Conservation (phyloP, 2,888 invertebrate genomes). For the Mystacides longicornis region DNA sequence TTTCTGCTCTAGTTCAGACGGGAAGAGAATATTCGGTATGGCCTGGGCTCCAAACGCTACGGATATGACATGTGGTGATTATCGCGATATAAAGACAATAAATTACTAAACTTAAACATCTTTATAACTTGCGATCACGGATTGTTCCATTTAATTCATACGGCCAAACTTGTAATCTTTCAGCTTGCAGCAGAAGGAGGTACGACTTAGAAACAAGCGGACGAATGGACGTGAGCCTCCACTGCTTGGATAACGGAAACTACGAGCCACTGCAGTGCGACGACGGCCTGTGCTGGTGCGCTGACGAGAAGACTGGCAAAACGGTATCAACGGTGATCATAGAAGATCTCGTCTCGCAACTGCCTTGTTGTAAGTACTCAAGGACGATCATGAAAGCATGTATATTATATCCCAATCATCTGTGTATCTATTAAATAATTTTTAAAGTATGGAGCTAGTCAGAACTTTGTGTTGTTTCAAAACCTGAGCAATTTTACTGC, state of each 20-base stretch:
- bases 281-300: conserved; percentile 63
- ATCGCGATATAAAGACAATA: too few species aligned
- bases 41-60: conserved; percentile 49
- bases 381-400: too few species aligned
- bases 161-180: too few species aligned
- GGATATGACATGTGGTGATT: conserved; percentile 62
- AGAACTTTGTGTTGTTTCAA: too few species aligned
- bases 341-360: conserved; percentile 47
- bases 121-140: too few species aligned
- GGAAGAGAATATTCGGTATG: conserved; percentile 59
- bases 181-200: conserved; percentile 57
- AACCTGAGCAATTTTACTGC: too few species aligned
- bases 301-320: conserved; percentile 52
- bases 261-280: conserved; percentile 63
- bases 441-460: too few species aligned
- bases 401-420: too few species aligned
- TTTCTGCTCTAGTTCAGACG: conserved; percentile 55
- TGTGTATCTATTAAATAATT: too few species aligned
- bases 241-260: conserved; percentile 58
- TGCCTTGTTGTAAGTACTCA: conserved; percentile 64
- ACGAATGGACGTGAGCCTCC: conserved; percentile 48
- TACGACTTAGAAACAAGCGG: conserved; percentile 44
- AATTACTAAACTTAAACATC: too few species aligned
- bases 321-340: conserved; percentile 49
- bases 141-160: too few species aligned